Evolutionary conservation across 2,797 vertebrate species (phyloP).

Genomic region (Peromyscus aztecus): DNA sequence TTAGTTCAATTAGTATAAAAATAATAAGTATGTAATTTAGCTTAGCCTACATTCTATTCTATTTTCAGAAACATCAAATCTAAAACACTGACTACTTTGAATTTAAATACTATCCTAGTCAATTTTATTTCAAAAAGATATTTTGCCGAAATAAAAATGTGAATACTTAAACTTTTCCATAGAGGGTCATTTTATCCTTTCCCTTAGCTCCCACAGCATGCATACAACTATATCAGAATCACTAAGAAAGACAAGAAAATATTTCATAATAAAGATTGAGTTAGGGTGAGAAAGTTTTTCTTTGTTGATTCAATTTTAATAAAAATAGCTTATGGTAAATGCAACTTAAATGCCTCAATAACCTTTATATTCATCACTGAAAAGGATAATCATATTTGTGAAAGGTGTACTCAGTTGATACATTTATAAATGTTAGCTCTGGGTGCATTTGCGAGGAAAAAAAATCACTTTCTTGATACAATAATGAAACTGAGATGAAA

Average conservation of each 20-base stretch:
- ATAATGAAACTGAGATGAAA: slow-evolving; percentile 21
- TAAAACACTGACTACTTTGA: not conserved
- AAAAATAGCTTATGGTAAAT: slow-evolving; percentile 43
- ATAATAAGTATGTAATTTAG: not conserved
- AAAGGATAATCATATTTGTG: slow-evolving; percentile 63
- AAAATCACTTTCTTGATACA: slow-evolving; percentile 4
- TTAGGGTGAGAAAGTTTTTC: not conserved
- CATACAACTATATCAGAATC: not conserved
- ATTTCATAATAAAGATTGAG: not conserved
- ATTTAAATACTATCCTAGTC: not conserved
- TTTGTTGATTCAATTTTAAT: slow-evolving; percentile 10
- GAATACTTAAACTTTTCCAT: not conserved
- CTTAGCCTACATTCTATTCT: not conserved
- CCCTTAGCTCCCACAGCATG: not conserved
- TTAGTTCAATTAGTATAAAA: not conserved
- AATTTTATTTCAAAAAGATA: not conserved
- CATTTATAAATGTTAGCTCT: not conserved
- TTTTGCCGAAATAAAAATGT: not conserved
- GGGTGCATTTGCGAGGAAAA: not conserved
- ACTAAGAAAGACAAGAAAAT: not conserved
- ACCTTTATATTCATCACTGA: not conserved
- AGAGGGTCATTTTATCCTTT: not conserved
- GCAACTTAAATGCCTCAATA: slow-evolving; percentile 46
- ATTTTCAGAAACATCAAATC: slow-evolving; percentile 18
- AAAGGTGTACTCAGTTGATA: slow-evolving; percentile 63